Conservation (phyloP, 1,140 invertebrate genomes). For the Drosophila nebulosa region DNA sequence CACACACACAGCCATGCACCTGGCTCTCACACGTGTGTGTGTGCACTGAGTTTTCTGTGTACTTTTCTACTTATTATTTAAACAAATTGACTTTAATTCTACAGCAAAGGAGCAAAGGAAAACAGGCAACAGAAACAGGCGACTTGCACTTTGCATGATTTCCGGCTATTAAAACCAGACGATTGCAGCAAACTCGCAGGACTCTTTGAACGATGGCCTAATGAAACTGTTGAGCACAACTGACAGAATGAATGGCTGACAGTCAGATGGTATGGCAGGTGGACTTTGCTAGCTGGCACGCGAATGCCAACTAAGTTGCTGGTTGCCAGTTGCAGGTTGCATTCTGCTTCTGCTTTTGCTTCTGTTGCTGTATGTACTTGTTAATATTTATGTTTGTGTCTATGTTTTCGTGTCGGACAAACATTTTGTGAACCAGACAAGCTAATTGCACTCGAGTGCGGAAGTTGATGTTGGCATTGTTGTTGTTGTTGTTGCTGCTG, state of each 20-base stretch:
- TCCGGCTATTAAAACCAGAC: slow-evolving; percentile 53
- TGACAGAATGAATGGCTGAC: slow-evolving; percentile 19
- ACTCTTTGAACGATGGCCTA: background rate
- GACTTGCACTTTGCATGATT: slow-evolving; percentile 61
- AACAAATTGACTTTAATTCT: slow-evolving; percentile 72
- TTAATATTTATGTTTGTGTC: background rate
- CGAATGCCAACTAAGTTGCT: background rate
- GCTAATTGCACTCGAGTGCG: slow-evolving; percentile 49
- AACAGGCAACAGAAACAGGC: slow-evolving; percentile 21
- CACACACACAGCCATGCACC: background rate
- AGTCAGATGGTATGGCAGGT: background rate
- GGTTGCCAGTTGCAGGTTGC: background rate
- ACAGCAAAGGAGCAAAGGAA: slow-evolving; percentile 19
- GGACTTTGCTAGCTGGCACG: background rate
- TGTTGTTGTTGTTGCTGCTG: background rate
- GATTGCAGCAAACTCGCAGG: background rate
- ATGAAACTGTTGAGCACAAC: slow-evolving; percentile 23
- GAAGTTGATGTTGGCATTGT: slow-evolving; percentile 20
- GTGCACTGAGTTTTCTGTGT: background rate
- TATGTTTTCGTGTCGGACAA: background rate
- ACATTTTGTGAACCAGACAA: slow-evolving; percentile 20
- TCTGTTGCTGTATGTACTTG: background rate
- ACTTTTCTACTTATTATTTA: slow-evolving; percentile 51
- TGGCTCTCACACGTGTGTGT: background rate
- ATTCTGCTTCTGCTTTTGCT: no score